phyloP scores from a whole-genome alignment of 2,797 vertebrate species.

The Sparidentex hasta region DNA sequence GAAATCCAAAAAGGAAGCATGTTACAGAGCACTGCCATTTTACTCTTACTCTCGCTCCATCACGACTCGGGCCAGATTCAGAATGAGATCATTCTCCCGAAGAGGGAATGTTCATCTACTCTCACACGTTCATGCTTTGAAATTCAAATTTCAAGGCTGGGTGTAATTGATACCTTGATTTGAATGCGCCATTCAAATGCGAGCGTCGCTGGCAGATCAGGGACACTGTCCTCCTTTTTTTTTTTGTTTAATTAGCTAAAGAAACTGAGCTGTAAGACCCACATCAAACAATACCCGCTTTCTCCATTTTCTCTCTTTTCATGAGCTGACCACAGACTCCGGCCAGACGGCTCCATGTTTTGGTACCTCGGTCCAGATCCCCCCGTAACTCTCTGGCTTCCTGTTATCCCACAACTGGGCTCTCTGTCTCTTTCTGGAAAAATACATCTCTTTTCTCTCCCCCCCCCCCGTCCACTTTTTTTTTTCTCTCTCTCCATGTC shows the following conservation, averaged over 20 bases:
- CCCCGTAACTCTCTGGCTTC: conserved; percentile 79
- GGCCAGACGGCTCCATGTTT: conserved; percentile 81
- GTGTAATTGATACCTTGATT: conserved; percentile 47
- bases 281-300: conserved; percentile 60
- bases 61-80: conserved; percentile 27
- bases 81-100: conserved; percentile 54
- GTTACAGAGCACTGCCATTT: conserved; percentile 49
- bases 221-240: conserved; percentile 13
- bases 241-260: conserved; percentile 38
- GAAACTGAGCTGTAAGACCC: conserved; percentile 43
- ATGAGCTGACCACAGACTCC: conserved; percentile 85
- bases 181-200: conserved; percentile 24
- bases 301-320: conserved; percentile 58
- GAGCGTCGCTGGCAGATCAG: conserved; percentile 24
- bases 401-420: conserved; percentile 77
- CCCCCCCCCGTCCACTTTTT: background rate
- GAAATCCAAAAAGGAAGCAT: conserved; percentile 64
- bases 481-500: conserved; percentile 18
- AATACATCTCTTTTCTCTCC: conserved; percentile 39
- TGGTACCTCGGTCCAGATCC: conserved; percentile 67
- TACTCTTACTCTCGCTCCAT: conserved; percentile 31
- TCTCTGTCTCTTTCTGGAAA: conserved; percentile 67
- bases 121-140: conserved; percentile 35
- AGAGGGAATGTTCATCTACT: conserved; percentile 34
- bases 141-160: conserved; percentile 35